These are phyloP conservation scores for Arctocebus calabarensis DNA, from an alignment of 2,797 vertebrate genomes.

Conservation along the genomic window DNA sequence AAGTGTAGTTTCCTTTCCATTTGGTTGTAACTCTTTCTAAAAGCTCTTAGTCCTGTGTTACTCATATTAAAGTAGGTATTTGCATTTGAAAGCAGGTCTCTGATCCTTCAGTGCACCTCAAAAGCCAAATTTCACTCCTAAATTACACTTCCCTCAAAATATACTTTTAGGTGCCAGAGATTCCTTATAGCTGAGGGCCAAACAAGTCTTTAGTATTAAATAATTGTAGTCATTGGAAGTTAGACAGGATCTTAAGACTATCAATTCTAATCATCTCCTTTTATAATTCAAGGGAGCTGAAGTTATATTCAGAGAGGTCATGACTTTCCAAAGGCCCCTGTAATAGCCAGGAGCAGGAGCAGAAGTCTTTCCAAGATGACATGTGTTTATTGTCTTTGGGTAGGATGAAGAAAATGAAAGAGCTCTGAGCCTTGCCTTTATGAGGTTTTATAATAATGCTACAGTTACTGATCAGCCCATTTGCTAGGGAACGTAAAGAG, in stretches of 20 bases:
- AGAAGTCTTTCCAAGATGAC: not conserved
- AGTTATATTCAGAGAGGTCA: not conserved
- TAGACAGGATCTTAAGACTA: conserved; percentile 7
- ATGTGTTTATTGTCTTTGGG: not conserved
- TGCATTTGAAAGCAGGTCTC: conserved; percentile 19
- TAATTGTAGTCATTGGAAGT: conserved; percentile 4
- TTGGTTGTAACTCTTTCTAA: not conserved
- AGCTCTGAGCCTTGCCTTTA: not conserved
- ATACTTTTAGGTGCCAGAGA: conserved; percentile 41
- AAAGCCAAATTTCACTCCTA: conserved; percentile 42
- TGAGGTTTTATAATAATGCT: not conserved
- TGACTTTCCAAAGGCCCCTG: not conserved
- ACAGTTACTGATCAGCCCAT: not conserved
- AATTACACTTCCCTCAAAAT: conserved; percentile 53
- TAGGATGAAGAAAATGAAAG: not conserved
- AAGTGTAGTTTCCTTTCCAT: not conserved
- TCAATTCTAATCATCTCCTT: not conserved
- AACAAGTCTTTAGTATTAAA: conserved; percentile 52
- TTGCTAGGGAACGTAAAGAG: not conserved
- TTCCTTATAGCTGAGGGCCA: conserved; percentile 60
- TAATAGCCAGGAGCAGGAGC: not conserved
- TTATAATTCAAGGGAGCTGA: conserved; percentile 34
- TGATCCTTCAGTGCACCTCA: conserved; percentile 17
- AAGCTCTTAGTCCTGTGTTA: not conserved
- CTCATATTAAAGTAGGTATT: not conserved